These are phyloP conservation scores for Amphipoea oculea DNA, from an alignment of 2,888 invertebrate genomes.

Conservation along the genomic window DNA sequence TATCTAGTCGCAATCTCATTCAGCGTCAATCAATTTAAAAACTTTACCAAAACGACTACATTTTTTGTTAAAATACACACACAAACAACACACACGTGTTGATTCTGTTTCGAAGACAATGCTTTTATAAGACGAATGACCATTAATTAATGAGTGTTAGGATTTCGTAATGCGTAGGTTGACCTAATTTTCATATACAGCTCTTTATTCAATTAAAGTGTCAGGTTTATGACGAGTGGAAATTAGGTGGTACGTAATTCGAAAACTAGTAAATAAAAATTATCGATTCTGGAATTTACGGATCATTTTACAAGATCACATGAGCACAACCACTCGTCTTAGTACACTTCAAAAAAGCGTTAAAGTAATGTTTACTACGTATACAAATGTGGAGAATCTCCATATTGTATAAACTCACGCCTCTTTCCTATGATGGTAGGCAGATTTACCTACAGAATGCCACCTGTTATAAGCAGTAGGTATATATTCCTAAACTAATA, in stretches of 20 bases:
- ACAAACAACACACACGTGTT: too few species aligned
- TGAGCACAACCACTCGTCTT: neutral
- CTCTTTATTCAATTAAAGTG: conserved; percentile 7
- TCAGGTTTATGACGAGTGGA: neutral
- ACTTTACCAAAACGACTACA: too few species aligned
- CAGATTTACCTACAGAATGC: neutral
- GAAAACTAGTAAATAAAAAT: conserved; percentile 6
- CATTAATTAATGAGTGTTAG: conserved; percentile 23
- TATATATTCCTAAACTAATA: neutral
- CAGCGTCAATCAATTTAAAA: too few species aligned
- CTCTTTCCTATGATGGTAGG: neutral
- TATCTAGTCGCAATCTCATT: too few species aligned
- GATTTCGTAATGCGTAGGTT: neutral
- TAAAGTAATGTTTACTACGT: neutral
- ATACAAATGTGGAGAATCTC: too few species aligned
- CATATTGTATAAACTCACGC: neutral
- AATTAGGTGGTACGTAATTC: neutral
- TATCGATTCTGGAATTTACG: too few species aligned
- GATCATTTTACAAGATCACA: neutral
- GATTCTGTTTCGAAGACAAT: too few species aligned
- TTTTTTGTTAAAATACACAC: too few species aligned
- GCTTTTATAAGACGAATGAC: too few species aligned
- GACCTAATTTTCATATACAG: neutral
- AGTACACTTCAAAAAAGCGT: neutral
- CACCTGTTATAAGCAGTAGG: neutral